phyloP scores from a whole-genome alignment of 2,797 vertebrate genomes.

The Pelodytes ibericus region DNA sequence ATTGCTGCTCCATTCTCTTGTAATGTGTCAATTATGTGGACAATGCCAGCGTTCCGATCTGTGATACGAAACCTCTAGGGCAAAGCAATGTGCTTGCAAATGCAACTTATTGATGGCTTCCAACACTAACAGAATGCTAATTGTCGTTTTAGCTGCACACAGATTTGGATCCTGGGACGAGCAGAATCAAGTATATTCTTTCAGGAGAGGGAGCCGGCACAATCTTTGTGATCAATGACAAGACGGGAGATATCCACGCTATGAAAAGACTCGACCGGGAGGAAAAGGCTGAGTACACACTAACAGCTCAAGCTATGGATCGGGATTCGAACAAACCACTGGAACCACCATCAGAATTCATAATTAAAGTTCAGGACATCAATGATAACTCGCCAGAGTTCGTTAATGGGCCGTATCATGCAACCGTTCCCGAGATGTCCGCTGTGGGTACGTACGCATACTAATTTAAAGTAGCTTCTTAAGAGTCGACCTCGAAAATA shows the following conservation, averaged over 20 bases:
- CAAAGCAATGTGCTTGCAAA: constrained; percentile 42
- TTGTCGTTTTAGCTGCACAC: constrained; percentile 87
- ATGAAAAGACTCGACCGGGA: constrained; percentile 98
- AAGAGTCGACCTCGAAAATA: constrained; percentile 37
- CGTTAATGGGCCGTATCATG: constrained; percentile 89
- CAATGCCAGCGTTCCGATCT: constrained; percentile 8
- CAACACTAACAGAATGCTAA: constrained; percentile 54
- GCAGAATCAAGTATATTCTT: constrained; percentile 93
- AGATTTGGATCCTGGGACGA: constrained; percentile 88
- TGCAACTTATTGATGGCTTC: constrained; percentile 27
- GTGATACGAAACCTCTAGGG: constrained; percentile 47
- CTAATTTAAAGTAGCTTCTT: neutral
- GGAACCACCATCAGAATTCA: constrained; percentile 95
- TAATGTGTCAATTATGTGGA: constrained; percentile 11
- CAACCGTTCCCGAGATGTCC: constrained; percentile 94
- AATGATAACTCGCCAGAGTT: constrained; percentile 97
- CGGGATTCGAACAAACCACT: constrained; percentile 88
- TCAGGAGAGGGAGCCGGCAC: constrained; percentile 96
- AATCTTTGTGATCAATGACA: constrained; percentile 96
- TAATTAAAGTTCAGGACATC: constrained; percentile 99
- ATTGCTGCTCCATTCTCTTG: neutral
- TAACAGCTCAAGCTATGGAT: constrained; percentile 92
- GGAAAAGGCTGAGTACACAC: constrained; percentile 95
- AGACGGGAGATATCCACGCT: constrained; percentile 96
- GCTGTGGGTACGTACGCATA: constrained; percentile 84